Evolutionary conservation across 1,140 invertebrate genomes (phyloP), one percentile per base, ranked within the genome.

Genomic region (Drosophila biarmipes): DNA sequence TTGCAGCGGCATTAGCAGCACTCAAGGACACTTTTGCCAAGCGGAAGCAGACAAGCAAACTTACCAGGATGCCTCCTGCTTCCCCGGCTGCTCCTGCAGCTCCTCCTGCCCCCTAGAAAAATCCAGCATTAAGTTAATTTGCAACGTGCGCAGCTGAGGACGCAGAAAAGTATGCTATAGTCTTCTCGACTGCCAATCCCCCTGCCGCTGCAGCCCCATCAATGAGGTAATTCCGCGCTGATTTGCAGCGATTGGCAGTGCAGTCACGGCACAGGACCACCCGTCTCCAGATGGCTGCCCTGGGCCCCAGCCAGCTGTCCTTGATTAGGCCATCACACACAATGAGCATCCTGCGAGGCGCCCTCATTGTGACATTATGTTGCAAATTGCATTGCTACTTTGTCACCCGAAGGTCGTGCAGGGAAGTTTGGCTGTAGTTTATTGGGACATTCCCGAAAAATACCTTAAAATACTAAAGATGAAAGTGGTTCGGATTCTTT

Each of bases 101-200:
- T 7, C 6, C 2, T 17, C 11, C 7, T 2, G 6, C 34, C 43
- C 27, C 12, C 35, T 17, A 21, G 19, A 71, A 68, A 78, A 75
- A 87, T 78, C 58, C 69, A 53, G 56, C 82, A 86, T 86, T 86
- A 86, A 86, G 82, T 86, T 86, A 86, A 86, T 86, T 86, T 86
- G 82, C 82, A 87, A 87, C 82, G 82, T 78, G 82, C 78, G 62
- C 51, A 51, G 21, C 45, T 34, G 40, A 51, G 42, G 53, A 14
- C 46, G 49, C 21, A 56, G 56, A 55, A 68, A 52, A 77, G 45
- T 21, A 43, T 37, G 34, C 52, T 67, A 63, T 67, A 78, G 58
- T 68, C 46, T 48, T 29, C 27, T 10, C 8, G 19, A 29, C 21
- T 21, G 12, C 11, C 14, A 19, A 27, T 45, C 14, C 35, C 10